Conservation (phyloP, 2,797 vertebrate genomes). For the Periophthalmus magnuspinnatus region DNA sequence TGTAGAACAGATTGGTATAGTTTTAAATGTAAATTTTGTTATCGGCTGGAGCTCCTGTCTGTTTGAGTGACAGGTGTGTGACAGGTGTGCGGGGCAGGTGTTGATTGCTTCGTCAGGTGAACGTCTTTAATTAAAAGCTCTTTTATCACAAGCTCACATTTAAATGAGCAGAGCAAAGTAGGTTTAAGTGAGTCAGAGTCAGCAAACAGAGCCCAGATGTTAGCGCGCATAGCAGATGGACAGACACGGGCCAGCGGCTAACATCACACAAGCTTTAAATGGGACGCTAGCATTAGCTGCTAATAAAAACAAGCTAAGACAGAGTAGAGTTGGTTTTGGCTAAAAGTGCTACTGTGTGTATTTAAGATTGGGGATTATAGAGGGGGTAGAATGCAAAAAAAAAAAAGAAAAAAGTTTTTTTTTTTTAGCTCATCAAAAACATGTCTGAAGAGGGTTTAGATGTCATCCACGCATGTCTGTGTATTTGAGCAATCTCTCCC, state of each 20-base stretch:
- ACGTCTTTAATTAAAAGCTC: constrained; percentile 6
- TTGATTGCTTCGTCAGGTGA: constrained; percentile 6
- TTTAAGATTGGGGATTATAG: too few species aligned
- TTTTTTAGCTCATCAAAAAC: too few species aligned
- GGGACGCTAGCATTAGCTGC: neutral
- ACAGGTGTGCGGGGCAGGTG: neutral
- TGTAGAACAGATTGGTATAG: neutral
- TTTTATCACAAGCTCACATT: neutral
- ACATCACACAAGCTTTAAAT: neutral
- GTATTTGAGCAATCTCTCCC: too few species aligned
- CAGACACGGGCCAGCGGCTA: neutral
- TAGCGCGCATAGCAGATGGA: neutral
- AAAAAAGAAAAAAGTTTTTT: too few species aligned
- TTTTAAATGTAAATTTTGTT: neutral
- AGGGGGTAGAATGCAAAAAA: too few species aligned
- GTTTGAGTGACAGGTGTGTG: constrained; percentile 1
- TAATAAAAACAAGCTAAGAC: neutral
- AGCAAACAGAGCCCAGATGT: constrained; percentile 1
- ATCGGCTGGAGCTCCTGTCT: neutral
- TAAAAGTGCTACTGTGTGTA: too few species aligned
- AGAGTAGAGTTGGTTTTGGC: too few species aligned
- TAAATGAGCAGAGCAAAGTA: neutral
- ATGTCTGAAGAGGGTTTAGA: too few species aligned
- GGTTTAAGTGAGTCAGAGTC: neutral
- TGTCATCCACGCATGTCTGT: too few species aligned